Percentiles rank a stretch among this genome's conserved stretches.
phyloP scores from a whole-genome alignment of 2,113 vertebrate genomes.

The Rattus norvegicus region GRCr8 NC_086036.1:83829001-83829500 shows the following conservation, averaged over 20 bases:
- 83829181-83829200: background rate
- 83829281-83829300: background rate
- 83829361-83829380: too few relatives aligned
- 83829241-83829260: background rate
- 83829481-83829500: background rate
- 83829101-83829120: background rate
- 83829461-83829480: background rate
- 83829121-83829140: background rate
- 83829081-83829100: background rate
- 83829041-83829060: background rate
- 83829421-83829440: background rate
- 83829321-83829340: background rate
- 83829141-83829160: background rate
- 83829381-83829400: background rate
- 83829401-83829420: background rate
- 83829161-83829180: background rate
- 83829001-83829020: background rate
- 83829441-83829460: background rate
- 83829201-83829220: background rate
- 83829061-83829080: background rate
- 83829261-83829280: background rate
- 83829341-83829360: background rate
- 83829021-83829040: background rate
- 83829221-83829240: background rate
- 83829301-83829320: background rate